These are phyloP conservation scores for Sphyrna mokarran DNA, from an alignment of 2,113 vertebrate genomes.

Conservation along the genomic window DNA sequence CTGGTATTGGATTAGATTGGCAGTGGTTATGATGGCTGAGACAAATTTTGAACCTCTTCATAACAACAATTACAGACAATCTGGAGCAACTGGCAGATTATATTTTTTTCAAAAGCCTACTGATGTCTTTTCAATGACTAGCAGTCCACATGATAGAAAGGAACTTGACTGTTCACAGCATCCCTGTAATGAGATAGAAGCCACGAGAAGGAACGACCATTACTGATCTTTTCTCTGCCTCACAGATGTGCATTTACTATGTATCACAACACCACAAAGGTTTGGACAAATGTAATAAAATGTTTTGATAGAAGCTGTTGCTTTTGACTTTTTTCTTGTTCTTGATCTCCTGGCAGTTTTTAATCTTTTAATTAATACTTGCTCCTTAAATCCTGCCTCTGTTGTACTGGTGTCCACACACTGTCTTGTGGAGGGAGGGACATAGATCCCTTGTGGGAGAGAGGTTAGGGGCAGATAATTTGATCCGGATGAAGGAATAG, in stretches of 20 bases:
- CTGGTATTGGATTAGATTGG: background rate
- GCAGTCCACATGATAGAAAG: background rate
- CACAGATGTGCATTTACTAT: background rate
- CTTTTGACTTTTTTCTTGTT: background rate
- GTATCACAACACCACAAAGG: background rate
- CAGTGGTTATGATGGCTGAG: background rate
- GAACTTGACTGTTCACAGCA: background rate
- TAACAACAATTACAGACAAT: background rate
- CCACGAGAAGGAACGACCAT: background rate
- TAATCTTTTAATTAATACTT: background rate
- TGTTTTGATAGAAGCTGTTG: background rate
- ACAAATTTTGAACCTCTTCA: too few species aligned
- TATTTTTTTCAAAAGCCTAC: background rate
- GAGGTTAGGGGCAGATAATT: background rate
- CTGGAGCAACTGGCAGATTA: background rate
- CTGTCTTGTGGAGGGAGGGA: background rate
- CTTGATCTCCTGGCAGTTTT: background rate
- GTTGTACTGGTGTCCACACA: background rate
- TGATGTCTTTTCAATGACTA: background rate
- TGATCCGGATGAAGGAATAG: background rate
- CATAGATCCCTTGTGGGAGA: background rate
- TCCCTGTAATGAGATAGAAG: background rate
- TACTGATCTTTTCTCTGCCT: background rate
- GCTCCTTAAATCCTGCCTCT: background rate
- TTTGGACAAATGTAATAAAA: conserved; percentile 9